Evolutionary conservation across 2,797 vertebrate genomes (phyloP).

Genomic region (Amniataba percoides): DNA sequence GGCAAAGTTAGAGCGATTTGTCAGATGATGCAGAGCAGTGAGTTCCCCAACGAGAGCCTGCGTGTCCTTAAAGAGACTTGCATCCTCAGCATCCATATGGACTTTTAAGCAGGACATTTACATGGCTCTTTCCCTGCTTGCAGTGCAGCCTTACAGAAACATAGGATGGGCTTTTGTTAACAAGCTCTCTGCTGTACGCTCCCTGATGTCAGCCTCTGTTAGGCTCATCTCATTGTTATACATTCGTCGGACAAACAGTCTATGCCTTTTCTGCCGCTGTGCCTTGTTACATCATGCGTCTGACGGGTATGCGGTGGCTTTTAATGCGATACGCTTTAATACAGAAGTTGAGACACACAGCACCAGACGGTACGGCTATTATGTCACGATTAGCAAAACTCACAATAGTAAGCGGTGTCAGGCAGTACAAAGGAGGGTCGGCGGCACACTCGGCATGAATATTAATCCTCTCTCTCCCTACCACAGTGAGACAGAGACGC

Average conservation of each 20-base stretch:
- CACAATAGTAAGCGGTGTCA: conserved; percentile 9
- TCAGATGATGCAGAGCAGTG: background rate
- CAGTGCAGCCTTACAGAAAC: background rate
- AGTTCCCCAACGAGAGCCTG: background rate
- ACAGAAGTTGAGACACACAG: conserved; percentile 1
- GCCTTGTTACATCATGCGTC: background rate
- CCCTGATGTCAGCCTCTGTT: background rate
- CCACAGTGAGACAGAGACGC: background rate
- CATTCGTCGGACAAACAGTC: background rate
- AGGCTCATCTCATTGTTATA: background rate
- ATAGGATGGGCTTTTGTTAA: background rate
- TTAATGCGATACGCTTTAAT: conserved; percentile 2
- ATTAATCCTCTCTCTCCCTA: conserved; percentile 18
- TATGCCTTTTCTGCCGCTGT: background rate
- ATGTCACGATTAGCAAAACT: conserved; percentile 9
- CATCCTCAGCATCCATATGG: conserved; percentile 14
- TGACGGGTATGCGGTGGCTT: background rate
- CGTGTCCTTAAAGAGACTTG: background rate
- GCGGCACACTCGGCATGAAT: conserved; percentile 40
- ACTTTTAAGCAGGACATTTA: background rate
- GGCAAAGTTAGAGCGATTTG: conserved; percentile 7
- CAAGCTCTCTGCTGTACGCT: background rate
- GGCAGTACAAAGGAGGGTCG: conserved; percentile 12
- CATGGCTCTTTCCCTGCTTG: background rate
- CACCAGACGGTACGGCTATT: background rate